phyloP scores from a whole-genome alignment of 2,113 vertebrate species.

The Phaethornis superciliosus region DNA sequence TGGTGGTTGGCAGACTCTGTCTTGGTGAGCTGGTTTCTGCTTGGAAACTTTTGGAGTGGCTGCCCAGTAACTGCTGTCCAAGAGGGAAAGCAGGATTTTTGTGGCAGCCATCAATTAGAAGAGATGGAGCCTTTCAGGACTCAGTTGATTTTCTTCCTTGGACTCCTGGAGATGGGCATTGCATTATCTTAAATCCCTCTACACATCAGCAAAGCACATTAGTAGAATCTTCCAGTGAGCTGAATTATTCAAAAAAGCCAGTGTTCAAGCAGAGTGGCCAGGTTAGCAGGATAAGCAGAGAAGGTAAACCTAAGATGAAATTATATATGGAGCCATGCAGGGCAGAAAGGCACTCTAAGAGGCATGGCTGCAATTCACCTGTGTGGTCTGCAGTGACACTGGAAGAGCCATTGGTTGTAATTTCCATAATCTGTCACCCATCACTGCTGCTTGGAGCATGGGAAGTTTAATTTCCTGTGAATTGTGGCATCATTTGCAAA shows the following conservation, averaged over 20 bases:
- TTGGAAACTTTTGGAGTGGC: neutral
- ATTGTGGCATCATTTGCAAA: neutral
- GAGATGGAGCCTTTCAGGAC: neutral
- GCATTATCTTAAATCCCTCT: neutral
- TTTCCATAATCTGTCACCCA: neutral
- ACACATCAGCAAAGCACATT: neutral
- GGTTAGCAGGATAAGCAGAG: neutral
- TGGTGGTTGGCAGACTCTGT: neutral
- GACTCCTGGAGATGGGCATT: neutral
- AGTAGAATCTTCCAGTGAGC: neutral
- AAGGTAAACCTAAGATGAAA: neutral
- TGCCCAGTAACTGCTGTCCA: neutral
- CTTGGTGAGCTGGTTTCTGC: neutral
- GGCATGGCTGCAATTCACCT: neutral
- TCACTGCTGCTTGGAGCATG: neutral
- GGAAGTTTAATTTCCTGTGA: conserved; percentile 35
- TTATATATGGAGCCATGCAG: neutral
- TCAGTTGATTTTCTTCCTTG: neutral
- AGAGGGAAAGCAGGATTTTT: neutral
- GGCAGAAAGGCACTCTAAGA: neutral
- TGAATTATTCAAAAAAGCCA: neutral
- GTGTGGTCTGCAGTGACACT: neutral
- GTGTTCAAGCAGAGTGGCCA: neutral
- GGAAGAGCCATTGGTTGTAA: neutral
- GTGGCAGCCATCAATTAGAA: neutral